phyloP scores from a whole-genome alignment of 2,113 vertebrate genomes.

The Eonycteris spelaea region DNA sequence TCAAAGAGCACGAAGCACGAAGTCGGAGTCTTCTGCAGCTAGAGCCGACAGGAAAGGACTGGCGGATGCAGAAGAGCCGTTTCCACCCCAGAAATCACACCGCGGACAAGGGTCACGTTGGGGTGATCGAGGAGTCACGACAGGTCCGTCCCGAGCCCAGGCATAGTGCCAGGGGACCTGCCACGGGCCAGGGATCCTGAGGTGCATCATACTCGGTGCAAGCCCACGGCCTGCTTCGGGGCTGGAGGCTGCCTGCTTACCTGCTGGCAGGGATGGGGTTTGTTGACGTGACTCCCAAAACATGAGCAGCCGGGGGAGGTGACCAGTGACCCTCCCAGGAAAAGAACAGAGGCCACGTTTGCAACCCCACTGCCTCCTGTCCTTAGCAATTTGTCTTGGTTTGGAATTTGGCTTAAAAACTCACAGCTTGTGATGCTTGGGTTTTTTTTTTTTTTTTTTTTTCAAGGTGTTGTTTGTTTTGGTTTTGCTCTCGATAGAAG shows the following conservation, averaged over 20 bases:
- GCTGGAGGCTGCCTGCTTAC: background rate
- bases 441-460: background rate
- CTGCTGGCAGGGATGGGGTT: background rate
- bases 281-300: background rate
- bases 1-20: background rate
- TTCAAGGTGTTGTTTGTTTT: background rate
- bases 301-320: background rate
- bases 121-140: background rate
- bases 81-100: background rate
- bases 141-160: background rate
- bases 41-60: background rate
- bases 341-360: background rate
- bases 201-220: fast-evolving
- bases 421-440: background rate
- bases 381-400: background rate
- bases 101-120: background rate
- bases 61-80: background rate
- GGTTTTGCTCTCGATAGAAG: background rate
- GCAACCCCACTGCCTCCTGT: background rate
- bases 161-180: background rate
- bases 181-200: too few relatives aligned
- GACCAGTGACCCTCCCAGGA: background rate
- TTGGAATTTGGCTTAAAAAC: background rate
- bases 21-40: background rate
- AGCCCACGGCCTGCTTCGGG: background rate